Base-by-base conservation (phyloP, 35 echinoderm and acorn worm genomes). In the Apostichopus japonicus region DNA sequence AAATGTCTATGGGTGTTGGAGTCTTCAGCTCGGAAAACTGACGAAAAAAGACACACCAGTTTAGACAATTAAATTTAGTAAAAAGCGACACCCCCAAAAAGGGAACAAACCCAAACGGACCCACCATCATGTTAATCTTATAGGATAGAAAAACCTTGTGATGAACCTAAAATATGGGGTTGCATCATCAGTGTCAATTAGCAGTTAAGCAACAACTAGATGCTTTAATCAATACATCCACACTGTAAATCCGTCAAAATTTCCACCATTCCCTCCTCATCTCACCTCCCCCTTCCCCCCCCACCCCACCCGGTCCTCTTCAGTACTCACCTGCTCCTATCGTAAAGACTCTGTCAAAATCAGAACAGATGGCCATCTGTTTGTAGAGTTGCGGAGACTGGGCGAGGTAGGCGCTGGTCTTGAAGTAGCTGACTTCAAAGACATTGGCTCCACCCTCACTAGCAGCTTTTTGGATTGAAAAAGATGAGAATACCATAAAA, bases 391-490 rank as follows among this genome's bases (percentile, higher is more conserved):
- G 97, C n/a, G 97, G 97, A 33, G 95, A 96, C 79, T 98, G 97
- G 52, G 97, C 97, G 25, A 98, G 97, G 70, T 80, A 98, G 67
- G 97, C 97, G 81, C 87, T 98, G 22, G 92, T 96, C 80, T 98
- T 98, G 78, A 98, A 98, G 79, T 98, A 98, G 5, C 80, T 94
- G 77, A 98, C 95, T 44, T 92, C 72, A 71, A 98, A 98, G 5
- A 98, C 97, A 92, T 98, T 98, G 54, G 97, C 97, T 51, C 97
- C 97, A 77, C 97, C 97, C 78, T 98, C 97, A 96, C 97, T 98
- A 62, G 97, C 97, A 93, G 93, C 97, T 98, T 82, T 58, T 44
- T 44, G 33, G 33, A 44, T 44, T 44, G 33, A 44, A 44, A 44
- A 44, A 44, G 33, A 44, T 44, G 33, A 44, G 33, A 61, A 61